Conservation (phyloP, 2,113 vertebrate genomes). For the Zonotrichia leucophrys region DNA sequence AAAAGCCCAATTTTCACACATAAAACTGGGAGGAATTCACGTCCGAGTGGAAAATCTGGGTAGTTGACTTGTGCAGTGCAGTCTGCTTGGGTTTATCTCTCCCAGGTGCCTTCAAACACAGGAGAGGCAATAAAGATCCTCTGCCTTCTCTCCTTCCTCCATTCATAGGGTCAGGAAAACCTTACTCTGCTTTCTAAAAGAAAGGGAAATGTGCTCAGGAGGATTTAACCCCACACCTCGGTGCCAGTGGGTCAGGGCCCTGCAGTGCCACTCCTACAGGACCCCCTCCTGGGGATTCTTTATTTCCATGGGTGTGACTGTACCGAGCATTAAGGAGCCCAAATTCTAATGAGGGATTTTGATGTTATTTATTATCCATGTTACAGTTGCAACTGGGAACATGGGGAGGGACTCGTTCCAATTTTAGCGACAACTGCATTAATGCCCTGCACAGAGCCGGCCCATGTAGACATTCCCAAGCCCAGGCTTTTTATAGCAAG, state of each 20-base stretch:
- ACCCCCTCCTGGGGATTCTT: neutral
- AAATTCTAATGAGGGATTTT: neutral
- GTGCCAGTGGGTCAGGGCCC: accelerated
- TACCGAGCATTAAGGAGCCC: neutral
- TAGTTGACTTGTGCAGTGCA: neutral
- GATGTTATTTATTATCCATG: neutral
- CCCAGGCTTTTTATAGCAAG: constrained; percentile 42
- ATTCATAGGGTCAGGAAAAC: neutral
- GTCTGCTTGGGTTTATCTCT: neutral
- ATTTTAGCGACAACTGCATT: neutral
- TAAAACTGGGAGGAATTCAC: neutral
- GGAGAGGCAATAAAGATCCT: neutral
- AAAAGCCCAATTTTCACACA: neutral
- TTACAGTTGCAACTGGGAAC: constrained; percentile 6
- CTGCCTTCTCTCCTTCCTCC: neutral
- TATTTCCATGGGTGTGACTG: accelerated
- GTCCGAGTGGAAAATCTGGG: neutral
- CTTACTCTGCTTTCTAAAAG: neutral
- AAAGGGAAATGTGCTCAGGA: neutral
- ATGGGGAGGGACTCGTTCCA: neutral
- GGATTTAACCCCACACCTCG: accelerated
- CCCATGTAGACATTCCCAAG: neutral
- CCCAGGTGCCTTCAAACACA: neutral
- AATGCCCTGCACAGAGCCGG: neutral
- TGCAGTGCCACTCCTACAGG: accelerated